Evolutionary conservation across 2,113 vertebrate species (phyloP), one percentile per base, ranked within the genome.

Genomic region (Willisornis vidua): DNA sequence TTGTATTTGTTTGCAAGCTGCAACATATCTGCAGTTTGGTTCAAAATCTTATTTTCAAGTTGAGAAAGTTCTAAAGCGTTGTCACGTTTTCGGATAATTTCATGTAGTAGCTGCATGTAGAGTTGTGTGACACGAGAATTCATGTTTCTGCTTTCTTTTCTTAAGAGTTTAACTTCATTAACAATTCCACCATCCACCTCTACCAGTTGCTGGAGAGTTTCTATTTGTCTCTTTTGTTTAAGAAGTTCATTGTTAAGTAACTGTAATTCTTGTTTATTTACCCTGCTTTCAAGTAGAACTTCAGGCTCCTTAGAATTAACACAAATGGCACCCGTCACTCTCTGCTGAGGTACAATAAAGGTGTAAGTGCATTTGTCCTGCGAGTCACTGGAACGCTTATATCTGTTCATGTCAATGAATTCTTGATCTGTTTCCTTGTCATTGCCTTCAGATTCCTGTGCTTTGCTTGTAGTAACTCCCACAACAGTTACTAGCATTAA

Each of bases 121-220:
- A 99, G 98, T 96, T 99, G 99, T 3, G 99, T 99, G 88, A 99
- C 99, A 14, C 99, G 97, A 1, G 99, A 99, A 98, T 99, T 99
- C 99, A 99, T 99, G 95, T 99, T 99, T 93, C 99, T 98, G 89
- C 99, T 99, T 96, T 99, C 99, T 97, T 99, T 99, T 72, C 99
- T 98, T 92, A 99, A 97, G 85, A 99, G 98, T 95, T 99, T 99
- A 74, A 99, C 99, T 97, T 99, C 99, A 6, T 99, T 99, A 70
- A 99, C 99, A 10, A 99, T 99, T 49, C 99, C 99, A 5, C 99
- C 99, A 8, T 99, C 99, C 77, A 99, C 99, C 96, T 99, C 99
- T 22, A 99, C 99, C 93, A 99, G 96, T 92, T 99, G 99, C 97
- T 99, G 99, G 81, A 99, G 97, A 20, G 98, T 99, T 98, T 99